Base-by-base conservation (phyloP, 2,113 vertebrate species). In the Antigone vipio region DNA sequence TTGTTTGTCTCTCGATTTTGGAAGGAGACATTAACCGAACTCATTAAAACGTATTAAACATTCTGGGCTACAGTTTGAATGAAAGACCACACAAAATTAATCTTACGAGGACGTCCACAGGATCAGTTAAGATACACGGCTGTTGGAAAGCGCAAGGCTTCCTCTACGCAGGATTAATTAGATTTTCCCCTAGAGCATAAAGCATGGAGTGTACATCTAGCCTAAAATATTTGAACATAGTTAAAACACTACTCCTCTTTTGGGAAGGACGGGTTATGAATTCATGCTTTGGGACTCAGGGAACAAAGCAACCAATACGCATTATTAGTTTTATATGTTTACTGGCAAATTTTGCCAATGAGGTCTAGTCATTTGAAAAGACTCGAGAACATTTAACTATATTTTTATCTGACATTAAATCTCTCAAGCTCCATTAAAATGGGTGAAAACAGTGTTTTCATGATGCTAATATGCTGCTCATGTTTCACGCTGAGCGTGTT, bases 51-150 rank as follows among this genome's bases (percentile, higher is more conserved):
- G 1, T 19, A 40, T 7, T 7, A 34, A 35, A 38, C 67, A 8
- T 45, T 68, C 78, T 2, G 15, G 66, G 78, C 89, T 72, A 6
- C 22, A 1, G 16, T 18, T 17, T 24, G 85, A 85, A 53, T 23
- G 29, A n/a, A 35, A 55, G 95, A 83, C 92, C 90, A 91, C 92
- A 79, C 90, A 89, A 32, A 92, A 55, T 11, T 63, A 38, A 9
- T 45, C 40, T 3, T 2, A 34, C 6, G 8, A 30, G 92, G 64
- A 44, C 9, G 72, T 8, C 94, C 85, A 4, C 1, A 12, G 88
- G 66, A 67, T 13, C 42, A 15, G 73, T 6, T 6, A 7, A 75
- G 80, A 27, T 4, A 26, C 4, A 2, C 0, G 24, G 80, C 76
- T 81, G 77, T 15, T 34, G 68, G 73, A n/a, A 67, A 44, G 52